Evolutionary conservation across 1,140 invertebrate genomes (phyloP).

Genomic region (Zaprionus tsacasi): DNA sequence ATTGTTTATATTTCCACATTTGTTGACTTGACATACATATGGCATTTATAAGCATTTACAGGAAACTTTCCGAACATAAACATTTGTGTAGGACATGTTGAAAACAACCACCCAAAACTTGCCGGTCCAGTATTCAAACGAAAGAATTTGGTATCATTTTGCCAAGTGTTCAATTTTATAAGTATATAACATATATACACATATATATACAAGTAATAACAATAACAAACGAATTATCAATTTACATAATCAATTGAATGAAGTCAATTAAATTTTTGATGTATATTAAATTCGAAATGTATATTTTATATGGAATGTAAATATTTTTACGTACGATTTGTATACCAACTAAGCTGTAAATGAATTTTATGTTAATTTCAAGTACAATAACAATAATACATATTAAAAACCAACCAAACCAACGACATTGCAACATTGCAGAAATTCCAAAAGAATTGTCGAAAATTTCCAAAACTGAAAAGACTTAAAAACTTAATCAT

Average conservation of each 20-base stretch:
- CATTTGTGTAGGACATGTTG: slow-evolving; percentile 53
- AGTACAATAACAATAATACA: slow-evolving; percentile 18
- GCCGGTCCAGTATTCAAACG: slow-evolving; percentile 75
- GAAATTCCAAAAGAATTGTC: slow-evolving; percentile 32
- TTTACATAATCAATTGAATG: slow-evolving; percentile 43
- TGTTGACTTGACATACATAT: slow-evolving; percentile 38
- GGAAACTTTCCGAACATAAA: slow-evolving; percentile 18
- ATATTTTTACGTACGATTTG: slow-evolving; percentile 57
- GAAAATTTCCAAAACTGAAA: slow-evolving; percentile 25
- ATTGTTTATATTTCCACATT: slow-evolving; percentile 49
- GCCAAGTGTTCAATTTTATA: slow-evolving; percentile 36
- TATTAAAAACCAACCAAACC: slow-evolving; percentile 30
- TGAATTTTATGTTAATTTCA: slow-evolving; percentile 19
- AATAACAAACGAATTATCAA: slow-evolving; percentile 9
- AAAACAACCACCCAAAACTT: slow-evolving; percentile 61
- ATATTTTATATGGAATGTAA: slow-evolving; percentile 51
- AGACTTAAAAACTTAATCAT: slow-evolving; percentile 51
- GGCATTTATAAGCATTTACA: slow-evolving; percentile 47
- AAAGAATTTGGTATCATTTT: slow-evolving; percentile 55
- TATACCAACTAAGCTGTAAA: slow-evolving; percentile 57
- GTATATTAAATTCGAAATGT: slow-evolving; percentile 25
- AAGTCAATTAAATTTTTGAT: slow-evolving; percentile 68
- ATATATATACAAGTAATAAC: slow-evolving; percentile 35
- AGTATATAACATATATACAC: not conserved
- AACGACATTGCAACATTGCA: slow-evolving; percentile 18